phyloP scores from a whole-genome alignment of 2,797 vertebrate genomes.

The Lerista edwardsae region DNA sequence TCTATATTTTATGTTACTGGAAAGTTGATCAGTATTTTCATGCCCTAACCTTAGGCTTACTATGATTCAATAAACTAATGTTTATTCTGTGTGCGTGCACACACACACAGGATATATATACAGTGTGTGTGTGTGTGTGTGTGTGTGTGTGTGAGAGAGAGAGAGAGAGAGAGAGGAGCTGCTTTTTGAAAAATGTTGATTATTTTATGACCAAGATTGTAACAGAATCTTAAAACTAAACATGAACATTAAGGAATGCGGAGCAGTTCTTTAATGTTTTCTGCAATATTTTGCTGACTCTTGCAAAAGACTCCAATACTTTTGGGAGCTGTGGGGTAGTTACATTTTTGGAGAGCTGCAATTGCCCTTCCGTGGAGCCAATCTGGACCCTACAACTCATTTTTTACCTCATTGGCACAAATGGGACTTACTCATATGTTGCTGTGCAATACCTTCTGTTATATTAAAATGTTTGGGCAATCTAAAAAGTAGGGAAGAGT shows the following conservation, averaged over 20 bases:
- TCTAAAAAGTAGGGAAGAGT: constrained; percentile 1
- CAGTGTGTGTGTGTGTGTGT: too few species aligned
- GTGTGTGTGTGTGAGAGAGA: too few species aligned
- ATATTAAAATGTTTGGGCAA: background rate
- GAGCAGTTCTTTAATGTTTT: background rate
- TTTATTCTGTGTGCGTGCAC: constrained; percentile 9
- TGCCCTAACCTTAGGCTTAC: background rate
- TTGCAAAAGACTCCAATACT: background rate
- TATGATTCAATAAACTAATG: constrained; percentile 17
- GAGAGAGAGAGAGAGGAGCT: constrained; percentile 15
- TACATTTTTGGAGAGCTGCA: background rate
- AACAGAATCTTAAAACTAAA: constrained; percentile 12
- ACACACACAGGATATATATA: background rate
- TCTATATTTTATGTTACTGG: constrained; percentile 4
- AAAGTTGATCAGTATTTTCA: constrained; percentile 21
- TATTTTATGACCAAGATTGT: background rate
- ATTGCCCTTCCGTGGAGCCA: too few species aligned
- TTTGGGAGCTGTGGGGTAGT: background rate
- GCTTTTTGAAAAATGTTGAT: background rate
- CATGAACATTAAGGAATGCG: rapidly evolving
- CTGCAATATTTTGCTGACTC: background rate
- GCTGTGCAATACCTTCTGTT: background rate
- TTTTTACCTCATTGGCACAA: too few species aligned
- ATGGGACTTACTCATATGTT: background rate
- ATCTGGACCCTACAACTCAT: too few species aligned